These are phyloP conservation scores for Proctacanthus coquilletti DNA, from an alignment of 1,140 invertebrate genomes.

Conservation along the genomic window DNA sequence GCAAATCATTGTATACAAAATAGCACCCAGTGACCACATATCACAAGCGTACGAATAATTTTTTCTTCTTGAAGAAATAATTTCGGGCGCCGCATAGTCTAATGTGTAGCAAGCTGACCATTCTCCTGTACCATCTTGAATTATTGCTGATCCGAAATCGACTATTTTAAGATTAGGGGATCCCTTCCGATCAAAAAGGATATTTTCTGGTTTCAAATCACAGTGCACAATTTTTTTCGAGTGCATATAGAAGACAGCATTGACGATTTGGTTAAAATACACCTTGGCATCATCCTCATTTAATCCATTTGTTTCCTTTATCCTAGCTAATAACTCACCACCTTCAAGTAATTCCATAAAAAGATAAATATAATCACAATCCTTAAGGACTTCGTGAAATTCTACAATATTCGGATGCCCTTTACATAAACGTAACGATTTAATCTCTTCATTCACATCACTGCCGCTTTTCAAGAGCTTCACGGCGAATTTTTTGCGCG, in stretches of 20 bases:
- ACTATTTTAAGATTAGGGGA: slow-evolving; percentile 62
- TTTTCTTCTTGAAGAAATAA: slow-evolving; percentile 39
- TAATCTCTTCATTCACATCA: slow-evolving; percentile 61
- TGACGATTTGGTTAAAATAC: slow-evolving; percentile 58
- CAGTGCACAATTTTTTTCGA: slow-evolving; percentile 65
- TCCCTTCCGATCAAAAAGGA: slow-evolving; percentile 48
- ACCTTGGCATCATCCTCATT: slow-evolving; percentile 52
- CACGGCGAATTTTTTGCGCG: slow-evolving; percentile 66
- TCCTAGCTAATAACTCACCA: slow-evolving; percentile 67
- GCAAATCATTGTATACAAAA: slow-evolving; percentile 74
- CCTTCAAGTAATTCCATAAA: slow-evolving; percentile 75
- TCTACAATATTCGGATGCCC: slow-evolving; percentile 80
- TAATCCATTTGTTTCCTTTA: slow-evolving; percentile 46
- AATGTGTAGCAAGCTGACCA: slow-evolving; percentile 72
- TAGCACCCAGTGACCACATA: slow-evolving; percentile 77
- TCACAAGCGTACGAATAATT: slow-evolving; percentile 79
- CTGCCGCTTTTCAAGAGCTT: slow-evolving; percentile 76
- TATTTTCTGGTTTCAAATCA: slow-evolving; percentile 81
- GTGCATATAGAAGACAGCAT: slow-evolving; percentile 69
- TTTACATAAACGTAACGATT: slow-evolving; percentile 62
- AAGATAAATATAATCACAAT: slow-evolving; percentile 68
- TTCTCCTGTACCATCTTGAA: slow-evolving; percentile 30
- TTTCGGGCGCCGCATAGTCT: slow-evolving; percentile 80
- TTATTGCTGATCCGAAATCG: slow-evolving; percentile 76
- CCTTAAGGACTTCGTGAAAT: slow-evolving; percentile 65